Evolutionary conservation across 1,140 invertebrate species (phyloP), one percentile per base, ranked within the genome.

Genomic region (Phortica variegata): DNA sequence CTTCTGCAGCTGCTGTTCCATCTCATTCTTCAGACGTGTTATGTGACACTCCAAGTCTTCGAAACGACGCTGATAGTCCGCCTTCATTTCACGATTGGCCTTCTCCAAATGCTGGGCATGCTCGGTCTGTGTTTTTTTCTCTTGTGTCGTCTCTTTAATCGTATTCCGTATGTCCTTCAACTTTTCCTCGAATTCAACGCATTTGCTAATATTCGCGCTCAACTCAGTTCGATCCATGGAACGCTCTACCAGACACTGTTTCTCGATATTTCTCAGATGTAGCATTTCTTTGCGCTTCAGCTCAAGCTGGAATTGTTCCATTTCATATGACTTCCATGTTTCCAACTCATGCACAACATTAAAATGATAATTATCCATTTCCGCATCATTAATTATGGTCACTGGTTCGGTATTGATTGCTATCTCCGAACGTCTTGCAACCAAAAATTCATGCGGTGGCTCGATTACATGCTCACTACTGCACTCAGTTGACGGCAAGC

Each of bases 31-130:
- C 1, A 68, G 10, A 9, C 38, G 16, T 0, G 9, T 13, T 9
- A 69, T 46, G 46, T 68, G 60, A 40, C 55, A 37, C 23, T 69
- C 55, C 6, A 68, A 43, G 7, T 65, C 54, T 0, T 42, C 21
- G 1, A 68, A 61, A 32, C 56, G 65, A 1, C 23, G n/a, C 16
- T 52, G 23, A 34, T 65, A 58, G 4, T 50, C 49, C 0, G 42
- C 10, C 9, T 10, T n/a, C 0, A 12, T n/a, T 41, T 13, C n/a
- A 3, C 21, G n/a, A 5, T 6, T 31, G 9, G 3, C 7, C 5
- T 19, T 40, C 12, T 12, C 19, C 19, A 12, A 5, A 23, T 29
- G 12, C 21, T 5, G 8, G 21, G 38, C 15, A 21, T 40, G 2
- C 17, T 23, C n/a, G 38, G 6, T 40, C 12, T 7, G 26, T 29